phyloP scores from a whole-genome alignment of 2,888 invertebrate genomes.

The Sphecodes monilicornis region DNA sequence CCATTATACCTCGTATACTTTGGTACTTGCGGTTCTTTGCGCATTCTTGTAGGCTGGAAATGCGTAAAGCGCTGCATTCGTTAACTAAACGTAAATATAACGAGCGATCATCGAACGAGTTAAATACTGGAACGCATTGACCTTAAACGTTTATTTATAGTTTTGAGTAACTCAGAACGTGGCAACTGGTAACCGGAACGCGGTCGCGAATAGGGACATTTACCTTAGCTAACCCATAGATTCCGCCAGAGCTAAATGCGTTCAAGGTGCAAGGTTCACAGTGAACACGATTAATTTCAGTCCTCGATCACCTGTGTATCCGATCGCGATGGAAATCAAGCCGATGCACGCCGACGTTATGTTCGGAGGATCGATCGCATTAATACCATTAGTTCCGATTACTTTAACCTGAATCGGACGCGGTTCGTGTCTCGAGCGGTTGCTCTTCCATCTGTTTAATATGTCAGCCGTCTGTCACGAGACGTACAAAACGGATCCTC shows the following conservation, averaged over 20 bases:
- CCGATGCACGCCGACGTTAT: background rate
- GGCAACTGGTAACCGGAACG: background rate
- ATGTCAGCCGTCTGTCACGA: conserved; percentile 27
- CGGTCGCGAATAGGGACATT: background rate
- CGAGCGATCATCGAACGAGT: background rate
- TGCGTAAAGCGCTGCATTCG: background rate
- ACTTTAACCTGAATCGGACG: conserved; percentile 20
- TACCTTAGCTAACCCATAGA: background rate
- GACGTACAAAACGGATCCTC: conserved; percentile 24
- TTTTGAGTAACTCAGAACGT: background rate
- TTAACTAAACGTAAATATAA: background rate
- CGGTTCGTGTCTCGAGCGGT: conserved; percentile 20
- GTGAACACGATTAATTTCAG: conserved; percentile 5
- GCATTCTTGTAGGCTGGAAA: background rate
- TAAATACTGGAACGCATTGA: background rate
- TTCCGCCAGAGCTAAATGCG: background rate
- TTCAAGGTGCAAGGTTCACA: background rate
- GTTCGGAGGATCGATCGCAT: conserved; percentile 13
- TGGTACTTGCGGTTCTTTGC: background rate
- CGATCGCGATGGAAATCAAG: conserved; percentile 14
- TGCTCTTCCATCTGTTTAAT: conserved; percentile 23
- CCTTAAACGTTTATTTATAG: conserved; percentile 3
- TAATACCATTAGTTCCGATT: conserved; percentile 27
- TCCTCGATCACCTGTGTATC: background rate
- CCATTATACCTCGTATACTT: too few species aligned